These are phyloP conservation scores for Metopia argyrocephala DNA, from an alignment of 2,888 invertebrate genomes.

Conservation along the genomic window DNA sequence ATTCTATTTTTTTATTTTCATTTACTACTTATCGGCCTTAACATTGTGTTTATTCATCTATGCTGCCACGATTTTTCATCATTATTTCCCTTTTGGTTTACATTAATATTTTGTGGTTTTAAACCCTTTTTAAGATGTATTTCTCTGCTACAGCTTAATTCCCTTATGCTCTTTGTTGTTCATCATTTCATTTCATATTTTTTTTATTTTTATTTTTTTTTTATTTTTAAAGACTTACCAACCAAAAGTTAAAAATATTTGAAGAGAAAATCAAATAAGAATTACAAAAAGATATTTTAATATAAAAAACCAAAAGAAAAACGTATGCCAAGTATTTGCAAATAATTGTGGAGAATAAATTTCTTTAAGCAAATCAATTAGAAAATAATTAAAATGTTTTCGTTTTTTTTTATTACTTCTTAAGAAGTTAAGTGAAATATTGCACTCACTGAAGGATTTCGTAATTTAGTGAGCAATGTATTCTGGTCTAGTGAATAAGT, in stretches of 20 bases:
- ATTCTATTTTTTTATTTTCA: neutral
- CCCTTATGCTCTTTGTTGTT: neutral
- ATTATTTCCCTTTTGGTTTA: conserved; percentile 33
- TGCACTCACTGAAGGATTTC: no score
- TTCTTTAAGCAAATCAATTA: conserved; percentile 72
- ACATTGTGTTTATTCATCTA: conserved; percentile 33
- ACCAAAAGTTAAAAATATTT: conserved; percentile 16
- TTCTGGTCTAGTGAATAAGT: no score
- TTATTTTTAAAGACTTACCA: neutral
- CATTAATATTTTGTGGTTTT: conserved; percentile 53
- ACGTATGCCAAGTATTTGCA: no score
- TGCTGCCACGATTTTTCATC: conserved; percentile 29
- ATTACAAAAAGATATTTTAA: neutral
- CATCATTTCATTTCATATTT: neutral
- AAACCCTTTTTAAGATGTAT: conserved; percentile 33
- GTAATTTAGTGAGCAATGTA: no score
- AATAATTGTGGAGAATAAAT: conserved; percentile 12
- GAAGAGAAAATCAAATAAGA: neutral
- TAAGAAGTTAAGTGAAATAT: no score
- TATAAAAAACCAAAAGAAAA: no score
- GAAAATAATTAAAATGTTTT: no score
- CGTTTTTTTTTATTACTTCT: no score
- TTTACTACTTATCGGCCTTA: conserved; percentile 23
- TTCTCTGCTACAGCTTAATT: neutral
- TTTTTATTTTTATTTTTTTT: neutral